These are phyloP conservation scores for Sebastes schlegelii DNA, from an alignment of 2,113 vertebrate species.

Conservation along the genomic window DNA sequence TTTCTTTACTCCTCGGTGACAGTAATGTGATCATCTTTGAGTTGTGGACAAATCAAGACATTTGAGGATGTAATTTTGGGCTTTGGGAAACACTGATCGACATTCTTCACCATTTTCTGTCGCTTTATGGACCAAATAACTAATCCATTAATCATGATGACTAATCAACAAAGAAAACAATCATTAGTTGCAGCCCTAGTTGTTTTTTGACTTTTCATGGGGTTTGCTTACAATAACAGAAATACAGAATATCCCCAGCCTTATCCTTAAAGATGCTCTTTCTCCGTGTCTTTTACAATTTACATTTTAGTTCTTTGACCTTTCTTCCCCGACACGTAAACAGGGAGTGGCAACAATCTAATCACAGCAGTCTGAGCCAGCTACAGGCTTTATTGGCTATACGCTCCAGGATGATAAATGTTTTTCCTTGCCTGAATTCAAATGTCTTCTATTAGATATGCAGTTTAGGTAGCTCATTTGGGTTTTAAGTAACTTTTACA, in stretches of 20 bases:
- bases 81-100: too few relatives aligned
- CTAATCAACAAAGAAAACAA: too few relatives aligned
- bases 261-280: not conserved
- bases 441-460: constrained; percentile 5
- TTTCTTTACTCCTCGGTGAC: too few relatives aligned
- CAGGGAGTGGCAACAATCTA: not conserved
- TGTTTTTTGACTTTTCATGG: not conserved
- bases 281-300: not conserved
- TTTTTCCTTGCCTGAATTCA: constrained; percentile 16
- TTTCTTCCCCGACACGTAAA: not conserved
- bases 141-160: too few relatives aligned
- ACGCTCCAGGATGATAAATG: constrained; percentile 6
- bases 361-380: constrained; percentile 35
- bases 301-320: not conserved
- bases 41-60: too few relatives aligned
- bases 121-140: too few relatives aligned
- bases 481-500: not conserved
- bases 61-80: too few relatives aligned
- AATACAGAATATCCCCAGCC: not conserved
- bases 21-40: too few relatives aligned
- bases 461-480: not conserved
- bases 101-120: too few relatives aligned
- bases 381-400: constrained; percentile 16
- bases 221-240: not conserved
- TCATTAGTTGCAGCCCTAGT: too few relatives aligned